Evolutionary conservation across 2,113 vertebrate genomes (phyloP).

Genomic region (Thinocorus orbignyianus): DNA sequence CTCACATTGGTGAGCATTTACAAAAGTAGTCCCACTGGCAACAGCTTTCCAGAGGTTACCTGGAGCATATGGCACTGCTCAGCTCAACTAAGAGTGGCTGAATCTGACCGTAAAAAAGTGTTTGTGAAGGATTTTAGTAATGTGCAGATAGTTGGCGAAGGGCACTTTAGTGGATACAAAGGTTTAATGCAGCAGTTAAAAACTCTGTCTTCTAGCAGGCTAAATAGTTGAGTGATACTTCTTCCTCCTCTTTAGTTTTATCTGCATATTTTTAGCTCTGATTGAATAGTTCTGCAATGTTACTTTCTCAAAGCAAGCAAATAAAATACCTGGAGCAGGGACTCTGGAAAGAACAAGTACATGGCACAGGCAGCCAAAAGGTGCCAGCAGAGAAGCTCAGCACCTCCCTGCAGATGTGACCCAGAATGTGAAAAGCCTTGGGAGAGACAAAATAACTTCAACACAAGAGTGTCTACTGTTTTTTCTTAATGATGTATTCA

Average conservation of each 20-base stretch:
- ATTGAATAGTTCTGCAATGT: neutral
- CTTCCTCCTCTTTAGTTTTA: neutral
- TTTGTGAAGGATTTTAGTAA: neutral
- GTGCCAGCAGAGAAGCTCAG: neutral
- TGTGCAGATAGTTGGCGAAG: neutral
- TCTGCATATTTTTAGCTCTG: neutral
- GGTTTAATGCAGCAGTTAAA: neutral
- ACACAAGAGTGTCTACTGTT: neutral
- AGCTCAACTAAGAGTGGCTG: slow-evolving; percentile 1
- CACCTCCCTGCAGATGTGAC: neutral
- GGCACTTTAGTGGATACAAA: neutral
- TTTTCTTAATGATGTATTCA: neutral
- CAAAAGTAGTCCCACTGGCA: slow-evolving; percentile 47
- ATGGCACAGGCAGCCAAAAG: neutral
- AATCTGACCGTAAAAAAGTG: neutral
- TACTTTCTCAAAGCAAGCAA: neutral
- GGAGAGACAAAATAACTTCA: neutral
- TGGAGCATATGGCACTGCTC: slow-evolving; percentile 34
- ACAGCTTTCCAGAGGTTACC: slow-evolving; percentile 4
- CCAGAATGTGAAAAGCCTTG: neutral
- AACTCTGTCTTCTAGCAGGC: neutral
- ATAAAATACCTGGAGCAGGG: neutral
- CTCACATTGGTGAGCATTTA: slow-evolving; percentile 5
- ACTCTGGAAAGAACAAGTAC: neutral
- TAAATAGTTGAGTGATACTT: neutral